phyloP scores from a whole-genome alignment of 2,888 invertebrate genomes.

The Napeogenes inachia region DNA sequence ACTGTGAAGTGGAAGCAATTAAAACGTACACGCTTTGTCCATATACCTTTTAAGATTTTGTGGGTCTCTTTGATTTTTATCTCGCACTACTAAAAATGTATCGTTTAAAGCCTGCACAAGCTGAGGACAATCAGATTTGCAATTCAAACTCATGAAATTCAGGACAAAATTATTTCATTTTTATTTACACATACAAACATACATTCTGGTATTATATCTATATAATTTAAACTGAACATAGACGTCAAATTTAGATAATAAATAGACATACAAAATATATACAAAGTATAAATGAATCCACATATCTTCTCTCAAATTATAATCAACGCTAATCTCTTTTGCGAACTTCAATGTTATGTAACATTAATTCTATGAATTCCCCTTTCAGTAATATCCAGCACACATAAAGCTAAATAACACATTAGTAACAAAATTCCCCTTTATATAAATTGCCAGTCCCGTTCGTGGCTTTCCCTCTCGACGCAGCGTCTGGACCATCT shows the following conservation, averaged over 20 bases:
- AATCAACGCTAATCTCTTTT: too few species aligned
- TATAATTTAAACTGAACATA: too few species aligned
- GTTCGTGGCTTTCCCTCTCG: slow-evolving; percentile 1
- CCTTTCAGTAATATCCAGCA: not conserved
- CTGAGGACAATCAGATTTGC: too few species aligned
- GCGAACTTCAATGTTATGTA: not conserved
- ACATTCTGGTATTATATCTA: too few species aligned
- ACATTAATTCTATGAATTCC: slow-evolving; percentile 4
- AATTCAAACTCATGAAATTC: too few species aligned
- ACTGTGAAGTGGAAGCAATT: slow-evolving; percentile 25
- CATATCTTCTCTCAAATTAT: too few species aligned
- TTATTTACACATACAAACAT: too few species aligned
- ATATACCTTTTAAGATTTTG: not conserved
- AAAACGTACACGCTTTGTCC: slow-evolving; percentile 12
- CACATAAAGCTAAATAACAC: slow-evolving; percentile 1
- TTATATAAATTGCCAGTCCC: slow-evolving; percentile 3
- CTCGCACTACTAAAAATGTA: not conserved
- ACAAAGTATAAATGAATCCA: too few species aligned
- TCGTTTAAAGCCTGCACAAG: too few species aligned
- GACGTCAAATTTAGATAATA: too few species aligned
- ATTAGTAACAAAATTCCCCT: slow-evolving; percentile 8
- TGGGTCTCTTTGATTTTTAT: not conserved
- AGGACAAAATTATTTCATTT: too few species aligned
- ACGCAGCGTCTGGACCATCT: not conserved
- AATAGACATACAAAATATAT: too few species aligned